Conservation (phyloP, 2,888 invertebrate genomes). For the Cryptophagus acutangulus region DNA sequence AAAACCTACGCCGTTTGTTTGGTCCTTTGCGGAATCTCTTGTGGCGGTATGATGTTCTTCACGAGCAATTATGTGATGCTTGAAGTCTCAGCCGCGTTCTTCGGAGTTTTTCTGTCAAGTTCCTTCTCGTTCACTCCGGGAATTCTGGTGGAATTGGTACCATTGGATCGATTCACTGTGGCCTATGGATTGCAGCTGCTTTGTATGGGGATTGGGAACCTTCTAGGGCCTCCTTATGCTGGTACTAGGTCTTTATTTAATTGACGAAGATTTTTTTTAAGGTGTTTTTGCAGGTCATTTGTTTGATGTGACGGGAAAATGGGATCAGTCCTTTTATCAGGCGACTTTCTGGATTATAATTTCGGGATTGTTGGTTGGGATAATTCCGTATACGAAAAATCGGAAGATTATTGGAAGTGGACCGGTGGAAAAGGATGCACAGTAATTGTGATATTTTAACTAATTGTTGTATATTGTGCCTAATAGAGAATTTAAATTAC, state of each 20-base stretch:
- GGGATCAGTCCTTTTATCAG: slow-evolving; percentile 76
- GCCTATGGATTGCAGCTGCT: slow-evolving; percentile 87
- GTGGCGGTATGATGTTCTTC: slow-evolving; percentile 54
- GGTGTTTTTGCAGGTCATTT: slow-evolving; percentile 49
- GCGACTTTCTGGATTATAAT: slow-evolving; percentile 78
- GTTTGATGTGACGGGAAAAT: slow-evolving; percentile 62
- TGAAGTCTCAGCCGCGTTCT: slow-evolving; percentile 54
- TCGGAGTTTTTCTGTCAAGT: slow-evolving; percentile 87
- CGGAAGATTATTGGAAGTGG: slow-evolving; percentile 56
- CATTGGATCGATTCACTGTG: slow-evolving; percentile 84
- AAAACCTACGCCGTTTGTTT: slow-evolving; percentile 79
- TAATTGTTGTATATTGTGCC: background rate
- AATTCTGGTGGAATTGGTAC: slow-evolving; percentile 82
- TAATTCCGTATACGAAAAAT: slow-evolving; percentile 65
- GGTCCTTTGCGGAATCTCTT: slow-evolving; percentile 60
- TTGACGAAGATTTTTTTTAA: background rate
- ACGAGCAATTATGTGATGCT: slow-evolving; percentile 44
- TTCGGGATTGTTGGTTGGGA: slow-evolving; percentile 64
- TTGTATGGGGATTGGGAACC: slow-evolving; percentile 88
- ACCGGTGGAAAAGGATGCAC: slow-evolving; percentile 50
- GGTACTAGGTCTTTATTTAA: slow-evolving; percentile 52
- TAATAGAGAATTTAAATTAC: slow-evolving; percentile 1
- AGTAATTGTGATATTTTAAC: slow-evolving; percentile 2
- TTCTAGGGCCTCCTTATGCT: slow-evolving; percentile 87
- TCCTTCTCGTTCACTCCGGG: slow-evolving; percentile 90